Evolutionary conservation across 2,888 invertebrate species (phyloP).

Genomic region (Tetanocera ferruginea): DNA sequence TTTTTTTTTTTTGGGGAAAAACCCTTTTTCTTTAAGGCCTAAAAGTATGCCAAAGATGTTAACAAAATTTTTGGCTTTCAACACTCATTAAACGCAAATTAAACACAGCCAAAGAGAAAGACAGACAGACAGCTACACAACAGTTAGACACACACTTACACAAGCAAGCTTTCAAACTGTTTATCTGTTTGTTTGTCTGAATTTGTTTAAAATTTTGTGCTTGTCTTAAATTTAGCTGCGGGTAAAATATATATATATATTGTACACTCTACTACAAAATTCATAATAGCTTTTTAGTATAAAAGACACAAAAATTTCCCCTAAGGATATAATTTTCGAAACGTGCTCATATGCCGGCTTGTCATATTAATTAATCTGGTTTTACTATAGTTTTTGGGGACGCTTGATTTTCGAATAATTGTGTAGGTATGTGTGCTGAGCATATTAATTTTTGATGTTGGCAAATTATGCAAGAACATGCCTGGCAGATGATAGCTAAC

Average conservation of each 20-base stretch:
- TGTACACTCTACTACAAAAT: too few relatives aligned
- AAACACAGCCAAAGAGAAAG: conserved; percentile 25
- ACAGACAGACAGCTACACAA: neutral
- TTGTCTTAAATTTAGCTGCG: conserved; percentile 28
- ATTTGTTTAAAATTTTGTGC: conserved; percentile 41
- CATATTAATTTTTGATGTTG: neutral
- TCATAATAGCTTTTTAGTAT: too few relatives aligned
- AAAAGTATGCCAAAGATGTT: conserved; percentile 49
- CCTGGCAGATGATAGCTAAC: neutral
- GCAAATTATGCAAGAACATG: conserved; percentile 5
- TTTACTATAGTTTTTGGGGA: neutral
- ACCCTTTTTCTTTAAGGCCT: conserved; percentile 29
- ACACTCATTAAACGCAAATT: conserved; percentile 54
- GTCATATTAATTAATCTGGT: conserved; percentile 1
- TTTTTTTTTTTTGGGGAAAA: neutral
- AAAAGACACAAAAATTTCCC: neutral
- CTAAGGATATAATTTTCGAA: too few relatives aligned
- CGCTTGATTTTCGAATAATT: neutral
- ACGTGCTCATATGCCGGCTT: neutral
- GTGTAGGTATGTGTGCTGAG: neutral
- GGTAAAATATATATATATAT: conserved; percentile 29
- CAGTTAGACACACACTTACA: neutral
- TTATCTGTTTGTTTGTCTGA: conserved; percentile 34
- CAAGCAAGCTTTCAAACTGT: neutral
- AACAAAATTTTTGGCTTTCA: conserved; percentile 45